Evolutionary conservation across 2,797 vertebrate genomes (phyloP).

Genomic region (Ciconia nigra): DNA sequence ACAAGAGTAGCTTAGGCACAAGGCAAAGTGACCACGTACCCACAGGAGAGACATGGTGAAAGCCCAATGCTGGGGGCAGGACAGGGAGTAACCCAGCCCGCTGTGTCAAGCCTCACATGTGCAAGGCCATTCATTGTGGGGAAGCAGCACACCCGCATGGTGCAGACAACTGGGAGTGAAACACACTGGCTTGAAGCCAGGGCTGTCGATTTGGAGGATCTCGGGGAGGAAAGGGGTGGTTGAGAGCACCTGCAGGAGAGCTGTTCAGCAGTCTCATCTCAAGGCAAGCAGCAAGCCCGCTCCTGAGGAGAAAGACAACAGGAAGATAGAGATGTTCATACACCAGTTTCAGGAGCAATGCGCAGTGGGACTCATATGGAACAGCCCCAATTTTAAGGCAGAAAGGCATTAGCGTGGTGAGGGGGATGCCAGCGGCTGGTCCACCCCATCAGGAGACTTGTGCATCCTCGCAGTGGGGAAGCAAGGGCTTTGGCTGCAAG

Average conservation of each 20-base stretch:
- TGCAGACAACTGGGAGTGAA: not conserved
- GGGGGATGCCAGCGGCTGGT: not conserved
- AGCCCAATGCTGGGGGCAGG: not conserved
- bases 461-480: not conserved
- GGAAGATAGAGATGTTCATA: not conserved
- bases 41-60: not conserved
- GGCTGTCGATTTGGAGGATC: not conserved
- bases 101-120: accelerated
- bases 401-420: not conserved
- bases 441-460: not conserved
- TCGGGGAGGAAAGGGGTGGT: not conserved
- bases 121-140: not conserved
- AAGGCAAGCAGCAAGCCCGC: not conserved
- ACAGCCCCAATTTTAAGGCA: not conserved
- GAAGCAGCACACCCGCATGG: not conserved
- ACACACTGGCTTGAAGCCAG: not conserved
- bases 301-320: not conserved
- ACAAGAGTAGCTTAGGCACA: not conserved
- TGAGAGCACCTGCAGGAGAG: not conserved
- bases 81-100: not conserved
- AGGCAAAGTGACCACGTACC: not conserved
- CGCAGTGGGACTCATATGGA: accelerated
- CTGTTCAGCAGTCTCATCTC: not conserved
- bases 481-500: not conserved
- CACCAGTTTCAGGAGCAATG: not conserved